Evolutionary conservation across 2,113 vertebrate species (phyloP), one percentile per base, ranked within the genome.

Genomic region (Triplophysa tibetana): DNA sequence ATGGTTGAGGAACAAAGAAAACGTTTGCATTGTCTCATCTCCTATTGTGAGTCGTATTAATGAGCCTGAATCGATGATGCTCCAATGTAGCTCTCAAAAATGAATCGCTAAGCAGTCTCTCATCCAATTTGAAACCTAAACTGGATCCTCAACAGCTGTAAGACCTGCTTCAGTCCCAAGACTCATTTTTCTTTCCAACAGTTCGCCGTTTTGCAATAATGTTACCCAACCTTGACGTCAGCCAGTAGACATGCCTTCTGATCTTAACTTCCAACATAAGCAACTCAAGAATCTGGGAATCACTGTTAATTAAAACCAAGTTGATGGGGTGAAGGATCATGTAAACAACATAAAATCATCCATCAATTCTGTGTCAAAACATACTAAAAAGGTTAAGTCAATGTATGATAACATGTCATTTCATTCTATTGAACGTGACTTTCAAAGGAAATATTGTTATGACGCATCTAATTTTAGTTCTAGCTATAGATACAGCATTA

Each of bases 121-220:
- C 73, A 72, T 62, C 81, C 80, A 85, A 81, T 81, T 81, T 77
- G 63, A 69, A 74, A 63, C 58, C 75, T 72, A 29, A 41, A 80
- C 77, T 80, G 62, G 70, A 78, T 81, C 80, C 43, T 80, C 58
- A 83, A 77, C 68, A 62, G 64, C 75, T 83, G 85, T 84, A 79
- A 74, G 72, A 75, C 60, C 63, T 11, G 17, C 66, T 70, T 72
- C 65, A 79, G 78, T 80, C 33, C 78, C 68, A 48, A 82, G 58
- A 80, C 83, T 80, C 82, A 83, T 86, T 85, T n/a, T 81, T 82
- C 80, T 65, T 62, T 79, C 80, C 80, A 84, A 85, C 83, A 83
- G 81, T 74, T 85, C 56, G 23, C 79, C 74, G 61, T 88, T 70
- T 73, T 19, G 67, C 76, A 66, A 64, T 6, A 56, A 63, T 48